Conservation (phyloP, 30 jellyfish, hydroid and myxozoan species). For the Pseudorhiza aurosa region DNA sequence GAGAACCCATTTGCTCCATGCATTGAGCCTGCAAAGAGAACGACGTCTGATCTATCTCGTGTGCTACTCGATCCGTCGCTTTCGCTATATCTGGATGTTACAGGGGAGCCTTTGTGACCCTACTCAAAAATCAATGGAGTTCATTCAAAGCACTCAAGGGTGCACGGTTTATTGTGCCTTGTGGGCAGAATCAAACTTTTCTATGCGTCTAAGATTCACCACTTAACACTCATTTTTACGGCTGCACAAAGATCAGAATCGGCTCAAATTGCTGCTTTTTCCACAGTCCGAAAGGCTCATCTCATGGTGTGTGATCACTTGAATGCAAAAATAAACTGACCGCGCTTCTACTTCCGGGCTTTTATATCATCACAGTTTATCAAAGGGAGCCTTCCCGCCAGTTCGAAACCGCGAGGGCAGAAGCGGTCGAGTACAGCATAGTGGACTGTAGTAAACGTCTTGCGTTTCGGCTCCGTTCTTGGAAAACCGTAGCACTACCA, state of each 20-base stretch:
- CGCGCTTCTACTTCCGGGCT: conserved; percentile 73
- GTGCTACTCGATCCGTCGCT: too few relatives aligned
- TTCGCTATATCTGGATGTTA: too few relatives aligned
- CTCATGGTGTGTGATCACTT: conserved; percentile 54
- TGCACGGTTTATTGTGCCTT: background rate
- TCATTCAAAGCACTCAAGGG: background rate
- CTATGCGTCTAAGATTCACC: background rate
- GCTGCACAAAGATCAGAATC: background rate
- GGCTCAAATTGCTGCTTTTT: conserved; percentile 6
- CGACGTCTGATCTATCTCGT: too few relatives aligned
- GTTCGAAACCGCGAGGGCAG: conserved; percentile 67
- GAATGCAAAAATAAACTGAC: conserved; percentile 21
- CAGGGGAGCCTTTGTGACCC: too few relatives aligned
- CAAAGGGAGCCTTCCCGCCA: conserved; percentile 82
- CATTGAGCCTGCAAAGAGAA: too few relatives aligned
- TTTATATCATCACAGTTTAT: conserved; percentile 57
- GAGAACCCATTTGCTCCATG: too few relatives aligned
- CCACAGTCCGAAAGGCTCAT: conserved; percentile 7
- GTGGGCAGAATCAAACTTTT: background rate
- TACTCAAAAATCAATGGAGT: background rate
- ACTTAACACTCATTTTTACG: background rate
- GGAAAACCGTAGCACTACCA: conserved; percentile 6
- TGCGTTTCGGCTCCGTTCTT: background rate
- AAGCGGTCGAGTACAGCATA: conserved; percentile 2
- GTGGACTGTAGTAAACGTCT: background rate